Evolutionary conservation across 2,888 invertebrate species (phyloP).

Genomic region (Lasiommata megera): DNA sequence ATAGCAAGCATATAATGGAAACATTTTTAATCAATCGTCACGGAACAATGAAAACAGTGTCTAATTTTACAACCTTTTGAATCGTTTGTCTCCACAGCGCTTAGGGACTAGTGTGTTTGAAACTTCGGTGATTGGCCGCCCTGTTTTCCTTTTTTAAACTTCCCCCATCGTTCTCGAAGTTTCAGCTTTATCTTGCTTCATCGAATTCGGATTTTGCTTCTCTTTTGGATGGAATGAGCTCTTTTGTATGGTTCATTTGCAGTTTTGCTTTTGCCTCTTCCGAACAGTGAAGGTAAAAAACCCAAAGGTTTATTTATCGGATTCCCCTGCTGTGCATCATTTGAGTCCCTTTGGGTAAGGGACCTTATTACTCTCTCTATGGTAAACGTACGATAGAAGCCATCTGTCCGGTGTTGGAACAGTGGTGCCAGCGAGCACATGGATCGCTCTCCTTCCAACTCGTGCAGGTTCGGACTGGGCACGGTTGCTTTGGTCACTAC

Average conservation of each 20-base stretch:
- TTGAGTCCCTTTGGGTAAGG: too few relatives aligned
- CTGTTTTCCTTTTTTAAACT: conserved; percentile 42
- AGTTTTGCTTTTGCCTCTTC: background rate
- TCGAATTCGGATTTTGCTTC: conserved; percentile 32
- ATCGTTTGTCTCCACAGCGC: conserved; percentile 38
- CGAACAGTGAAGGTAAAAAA: background rate
- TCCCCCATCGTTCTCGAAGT: conserved; percentile 26
- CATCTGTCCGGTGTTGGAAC: too few relatives aligned
- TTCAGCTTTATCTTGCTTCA: conserved; percentile 22
- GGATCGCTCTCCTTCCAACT: too few relatives aligned
- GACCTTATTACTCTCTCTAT: too few relatives aligned
- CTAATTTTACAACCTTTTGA: conserved; percentile 31
- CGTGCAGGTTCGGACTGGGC: too few relatives aligned
- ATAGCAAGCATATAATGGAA: background rate
- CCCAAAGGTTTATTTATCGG: background rate
- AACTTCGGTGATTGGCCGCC: conserved; percentile 40
- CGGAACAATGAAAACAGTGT: conserved; percentile 4
- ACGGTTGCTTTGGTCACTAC: too few relatives aligned
- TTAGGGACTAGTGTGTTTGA: conserved; percentile 51
- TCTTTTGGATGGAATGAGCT: background rate
- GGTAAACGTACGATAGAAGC: too few relatives aligned
- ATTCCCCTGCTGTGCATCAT: background rate
- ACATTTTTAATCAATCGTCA: background rate
- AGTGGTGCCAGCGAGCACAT: too few relatives aligned
- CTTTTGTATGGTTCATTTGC: background rate